Evolutionary conservation across 2,888 invertebrate species (phyloP), one percentile per base, ranked within the genome.

Genomic region (Scaptomyza parva): DNA sequence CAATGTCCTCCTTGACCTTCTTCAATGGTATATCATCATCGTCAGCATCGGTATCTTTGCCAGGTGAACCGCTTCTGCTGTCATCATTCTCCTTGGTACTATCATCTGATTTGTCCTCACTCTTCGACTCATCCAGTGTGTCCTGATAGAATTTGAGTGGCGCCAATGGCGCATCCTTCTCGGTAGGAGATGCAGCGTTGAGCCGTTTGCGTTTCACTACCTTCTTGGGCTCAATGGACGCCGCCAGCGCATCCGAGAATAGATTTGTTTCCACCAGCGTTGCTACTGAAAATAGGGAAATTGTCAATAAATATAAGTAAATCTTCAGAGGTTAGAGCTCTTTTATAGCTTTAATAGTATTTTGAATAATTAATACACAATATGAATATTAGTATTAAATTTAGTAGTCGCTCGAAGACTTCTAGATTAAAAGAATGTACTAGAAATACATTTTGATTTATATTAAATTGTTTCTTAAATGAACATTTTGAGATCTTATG

Each of bases 161-260:
- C n/a, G 93, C 92, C 7, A 94, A 92, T 0, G 93, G 93, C 39
- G 94, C 94, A 79, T 96, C 96, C 89, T 95, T 96, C 3, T 78
- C 78, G 20, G 77, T 87, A 5, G 82, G 76, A 8, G 85, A 81
- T 2, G 95, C 94, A 0, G 94, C 9, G 24, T 30, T 93, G 41
- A 96, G 93, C 43, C 97, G 94, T 91, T 96, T 97, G 61, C 96
- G 93, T 89, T 97, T 97, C 1, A 95, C 94, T 71, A 96, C 95
- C 90, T 96, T 93, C 93, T 95, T 92, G 91, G 92, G 90, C 24
- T 95, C 95, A 7, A 96, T 95, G 2, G 96, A 96, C 5, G 96
- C 96, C 74, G 94, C 94, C 33, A 98, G 92, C 0, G 97, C 97
- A 91, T 98, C 97, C 95, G 97, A 97, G 90, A 98, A 98, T 92